A percentile compares a stretch with the other conserved stretches of the same genome.
Evolutionary conservation across 2,113 vertebrate genomes (phyloP).

Genomic region (Conger conger): DNA sequence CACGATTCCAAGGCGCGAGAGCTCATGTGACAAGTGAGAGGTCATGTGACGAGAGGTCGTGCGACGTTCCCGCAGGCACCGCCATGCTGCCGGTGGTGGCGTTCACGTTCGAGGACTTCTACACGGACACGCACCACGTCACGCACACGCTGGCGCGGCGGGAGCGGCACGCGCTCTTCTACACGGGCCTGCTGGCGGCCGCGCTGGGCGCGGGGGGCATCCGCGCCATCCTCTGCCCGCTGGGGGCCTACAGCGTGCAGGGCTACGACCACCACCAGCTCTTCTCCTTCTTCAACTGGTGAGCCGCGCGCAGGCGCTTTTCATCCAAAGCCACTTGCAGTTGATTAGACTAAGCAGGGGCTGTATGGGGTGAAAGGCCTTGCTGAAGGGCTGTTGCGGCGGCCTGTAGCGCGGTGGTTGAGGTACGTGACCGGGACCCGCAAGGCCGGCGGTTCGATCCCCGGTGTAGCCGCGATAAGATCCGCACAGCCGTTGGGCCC

Average conservation of each 20-base stretch:
- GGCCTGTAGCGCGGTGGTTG: too few relatives aligned
- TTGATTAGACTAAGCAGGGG: too few relatives aligned
- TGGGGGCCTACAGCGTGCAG: constrained; percentile 74
- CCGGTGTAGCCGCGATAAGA: too few relatives aligned
- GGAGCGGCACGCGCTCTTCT: constrained; percentile 79
- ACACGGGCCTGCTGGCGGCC: constrained; percentile 74
- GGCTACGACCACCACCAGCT: constrained; percentile 69
- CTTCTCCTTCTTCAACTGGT: constrained; percentile 88
- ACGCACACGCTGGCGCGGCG: constrained; percentile 64
- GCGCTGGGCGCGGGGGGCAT: constrained; percentile 83
- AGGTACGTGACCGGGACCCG: too few relatives aligned
- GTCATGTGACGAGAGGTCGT: neutral
- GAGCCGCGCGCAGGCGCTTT: constrained; percentile 34
- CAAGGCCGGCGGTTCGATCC: too few relatives aligned
- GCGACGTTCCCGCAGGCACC: constrained; percentile 67
- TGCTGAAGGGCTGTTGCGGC: too few relatives aligned
- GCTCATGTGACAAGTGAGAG: too few relatives aligned
- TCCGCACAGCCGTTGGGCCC: too few relatives aligned
- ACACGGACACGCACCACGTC: constrained; percentile 70
- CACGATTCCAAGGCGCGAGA: too few relatives aligned
- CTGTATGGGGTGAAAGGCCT: too few relatives aligned
- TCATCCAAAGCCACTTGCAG: too few relatives aligned
- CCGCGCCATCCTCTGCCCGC: constrained; percentile 79
- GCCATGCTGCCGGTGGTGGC: constrained; percentile 80
- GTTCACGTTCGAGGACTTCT: constrained; percentile 88